These are phyloP conservation scores for Peromyscus attwateri DNA, from an alignment of 2,797 vertebrate species.

Conservation along the genomic window DNA sequence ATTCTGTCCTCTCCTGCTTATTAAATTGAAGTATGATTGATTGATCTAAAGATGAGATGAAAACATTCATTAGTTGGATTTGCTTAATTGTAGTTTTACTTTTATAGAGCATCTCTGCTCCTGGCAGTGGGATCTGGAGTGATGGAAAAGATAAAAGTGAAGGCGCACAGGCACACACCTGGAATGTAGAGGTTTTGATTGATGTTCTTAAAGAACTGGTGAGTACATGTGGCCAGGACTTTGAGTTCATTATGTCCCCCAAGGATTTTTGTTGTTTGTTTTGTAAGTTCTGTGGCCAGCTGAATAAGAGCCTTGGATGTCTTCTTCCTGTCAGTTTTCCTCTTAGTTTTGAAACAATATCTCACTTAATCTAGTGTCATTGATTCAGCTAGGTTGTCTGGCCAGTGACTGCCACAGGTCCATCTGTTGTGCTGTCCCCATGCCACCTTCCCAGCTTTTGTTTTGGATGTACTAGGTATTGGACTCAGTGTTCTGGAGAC, in stretches of 20 bases:
- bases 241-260: background rate
- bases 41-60: background rate
- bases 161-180: slow-evolving; percentile 95
- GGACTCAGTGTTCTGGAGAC: background rate
- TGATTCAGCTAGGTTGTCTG: too few species aligned
- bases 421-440: too few species aligned
- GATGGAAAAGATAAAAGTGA: slow-evolving; percentile 99
- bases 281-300: background rate
- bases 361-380: background rate
- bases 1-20: background rate
- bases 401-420: too few species aligned
- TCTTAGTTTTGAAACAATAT: background rate
- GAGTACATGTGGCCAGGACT: slow-evolving; percentile 82
- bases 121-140: slow-evolving; percentile 99
- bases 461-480: background rate
- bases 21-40: background rate
- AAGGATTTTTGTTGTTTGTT: background rate
- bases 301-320: background rate
- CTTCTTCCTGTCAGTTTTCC: background rate
- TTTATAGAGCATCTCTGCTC: slow-evolving; percentile 96
- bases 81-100: slow-evolving; percentile 67
- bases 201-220: slow-evolving; percentile 99
- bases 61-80: slow-evolving; percentile 22
- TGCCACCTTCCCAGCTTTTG: background rate
- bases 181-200: slow-evolving; percentile 99